phyloP scores from a whole-genome alignment of 2,113 vertebrate genomes.

The Odontophorus gujanensis region DNA sequence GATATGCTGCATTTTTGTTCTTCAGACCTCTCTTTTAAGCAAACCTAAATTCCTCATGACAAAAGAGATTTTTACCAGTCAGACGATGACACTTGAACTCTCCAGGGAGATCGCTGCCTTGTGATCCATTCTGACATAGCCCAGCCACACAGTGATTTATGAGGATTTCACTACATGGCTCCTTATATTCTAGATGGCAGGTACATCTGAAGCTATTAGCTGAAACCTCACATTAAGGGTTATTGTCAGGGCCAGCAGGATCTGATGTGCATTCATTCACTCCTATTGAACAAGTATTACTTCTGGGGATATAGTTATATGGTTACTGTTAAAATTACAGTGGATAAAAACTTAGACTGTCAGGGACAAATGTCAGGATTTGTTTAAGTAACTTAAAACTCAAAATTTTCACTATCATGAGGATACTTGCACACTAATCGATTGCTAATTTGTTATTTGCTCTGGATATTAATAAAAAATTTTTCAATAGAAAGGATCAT shows the following conservation, averaged over 20 bases:
- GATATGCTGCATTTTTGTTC: neutral
- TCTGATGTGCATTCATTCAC: slow-evolving; percentile 72
- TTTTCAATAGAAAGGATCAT: neutral
- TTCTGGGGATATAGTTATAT: slow-evolving; percentile 17
- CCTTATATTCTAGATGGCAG: slow-evolving; percentile 75
- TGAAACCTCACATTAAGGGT: slow-evolving; percentile 69
- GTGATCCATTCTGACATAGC: slow-evolving; percentile 77
- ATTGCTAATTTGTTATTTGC: neutral
- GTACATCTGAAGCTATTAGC: slow-evolving; percentile 73
- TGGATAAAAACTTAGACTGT: neutral
- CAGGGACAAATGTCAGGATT: neutral
- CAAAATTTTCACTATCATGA: neutral
- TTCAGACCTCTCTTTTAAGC: neutral
- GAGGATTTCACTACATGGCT: slow-evolving; percentile 71
- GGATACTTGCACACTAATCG: neutral
- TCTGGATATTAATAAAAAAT: neutral
- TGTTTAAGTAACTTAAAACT: neutral
- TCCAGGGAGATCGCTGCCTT: slow-evolving; percentile 63
- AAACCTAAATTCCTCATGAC: slow-evolving; percentile 7
- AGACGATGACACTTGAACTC: slow-evolving; percentile 76
- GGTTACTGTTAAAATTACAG: neutral
- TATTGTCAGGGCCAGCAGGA: slow-evolving; percentile 73
- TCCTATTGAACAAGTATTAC: slow-evolving; percentile 69
- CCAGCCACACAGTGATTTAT: slow-evolving; percentile 74
- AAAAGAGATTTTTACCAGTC: slow-evolving; percentile 69